Percentiles rank a stretch among this genome's conserved stretches.
phyloP scores from a whole-genome alignment of 2,797 vertebrate species.

The Myripristis murdjan region DNA sequence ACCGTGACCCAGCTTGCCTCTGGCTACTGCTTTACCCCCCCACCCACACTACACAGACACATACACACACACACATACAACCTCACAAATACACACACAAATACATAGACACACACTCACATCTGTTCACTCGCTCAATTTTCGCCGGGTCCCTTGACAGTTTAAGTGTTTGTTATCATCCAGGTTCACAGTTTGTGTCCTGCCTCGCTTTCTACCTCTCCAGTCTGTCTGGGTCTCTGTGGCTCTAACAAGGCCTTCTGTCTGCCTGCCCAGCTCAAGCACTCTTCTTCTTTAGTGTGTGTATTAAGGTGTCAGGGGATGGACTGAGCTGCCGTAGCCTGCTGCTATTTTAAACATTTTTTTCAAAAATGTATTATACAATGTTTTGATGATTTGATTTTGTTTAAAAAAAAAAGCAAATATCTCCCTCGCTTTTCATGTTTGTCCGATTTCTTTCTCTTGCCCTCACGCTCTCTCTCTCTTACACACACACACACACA shows the following conservation, averaged over 20 bases:
- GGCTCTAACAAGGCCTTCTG: not conserved
- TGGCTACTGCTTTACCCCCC: not conserved
- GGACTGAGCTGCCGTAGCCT: too few species aligned
- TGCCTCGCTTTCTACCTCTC: not conserved
- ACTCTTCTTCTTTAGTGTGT: too few species aligned
- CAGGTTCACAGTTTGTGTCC: conserved; percentile 12
- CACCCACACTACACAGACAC: conserved; percentile 5
- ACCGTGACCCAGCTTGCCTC: not conserved
- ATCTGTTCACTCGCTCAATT: too few species aligned
- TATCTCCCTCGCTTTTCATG: too few species aligned
- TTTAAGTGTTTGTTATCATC: conserved; percentile 46
- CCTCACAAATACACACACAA: conserved; percentile 6
- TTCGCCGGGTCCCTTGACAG: conserved; percentile 28
- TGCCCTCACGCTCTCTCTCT: too few species aligned
- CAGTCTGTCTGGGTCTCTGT: conserved; percentile 10
- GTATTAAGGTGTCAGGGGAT: too few species aligned
- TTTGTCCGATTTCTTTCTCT: too few species aligned
- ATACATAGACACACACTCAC: not conserved
- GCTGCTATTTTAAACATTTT: too few species aligned
- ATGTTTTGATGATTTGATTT: too few species aligned
- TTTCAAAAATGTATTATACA: too few species aligned
- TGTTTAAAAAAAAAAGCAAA: too few species aligned
- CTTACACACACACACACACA: too few species aligned
- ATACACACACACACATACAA: conserved; percentile 11
- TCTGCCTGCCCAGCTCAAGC: not conserved